These are phyloP conservation scores for Lontra canadensis DNA, from an alignment of 2,113 vertebrate species.

Conservation along the genomic window DNA sequence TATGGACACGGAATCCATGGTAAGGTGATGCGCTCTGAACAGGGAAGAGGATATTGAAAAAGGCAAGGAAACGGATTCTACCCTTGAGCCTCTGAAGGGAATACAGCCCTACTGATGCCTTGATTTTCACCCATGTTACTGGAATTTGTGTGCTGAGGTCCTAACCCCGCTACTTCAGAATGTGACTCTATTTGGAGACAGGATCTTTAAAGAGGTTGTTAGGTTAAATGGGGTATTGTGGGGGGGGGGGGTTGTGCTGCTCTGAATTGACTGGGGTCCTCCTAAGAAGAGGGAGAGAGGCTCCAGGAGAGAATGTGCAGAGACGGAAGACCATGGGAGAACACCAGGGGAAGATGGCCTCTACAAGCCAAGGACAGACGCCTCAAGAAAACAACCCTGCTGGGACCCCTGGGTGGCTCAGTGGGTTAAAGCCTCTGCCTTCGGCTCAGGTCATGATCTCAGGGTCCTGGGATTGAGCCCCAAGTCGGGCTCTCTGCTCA, in stretches of 20 bases:
- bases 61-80: background rate
- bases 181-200: background rate
- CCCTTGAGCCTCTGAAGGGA: background rate
- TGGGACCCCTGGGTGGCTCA: no score
- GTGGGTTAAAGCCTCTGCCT: no score
- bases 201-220: background rate
- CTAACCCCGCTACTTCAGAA: background rate
- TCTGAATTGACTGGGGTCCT: background rate
- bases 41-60: background rate
- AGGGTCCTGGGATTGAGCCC: no score
- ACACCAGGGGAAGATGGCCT: background rate
- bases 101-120: background rate
- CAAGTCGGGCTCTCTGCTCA: no score
- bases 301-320: no score
- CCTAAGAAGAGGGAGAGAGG: background rate
- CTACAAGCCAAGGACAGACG: background rate
- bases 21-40: background rate
- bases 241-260: background rate
- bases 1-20: background rate
- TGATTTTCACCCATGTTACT: background rate
- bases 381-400: background rate
- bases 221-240: background rate
- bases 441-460: no score
- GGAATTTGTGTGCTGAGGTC: background rate
- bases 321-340: rapidly evolving